Base-by-base conservation (phyloP, 2,113 vertebrate species). In the Marmota flaviventris region DNA sequence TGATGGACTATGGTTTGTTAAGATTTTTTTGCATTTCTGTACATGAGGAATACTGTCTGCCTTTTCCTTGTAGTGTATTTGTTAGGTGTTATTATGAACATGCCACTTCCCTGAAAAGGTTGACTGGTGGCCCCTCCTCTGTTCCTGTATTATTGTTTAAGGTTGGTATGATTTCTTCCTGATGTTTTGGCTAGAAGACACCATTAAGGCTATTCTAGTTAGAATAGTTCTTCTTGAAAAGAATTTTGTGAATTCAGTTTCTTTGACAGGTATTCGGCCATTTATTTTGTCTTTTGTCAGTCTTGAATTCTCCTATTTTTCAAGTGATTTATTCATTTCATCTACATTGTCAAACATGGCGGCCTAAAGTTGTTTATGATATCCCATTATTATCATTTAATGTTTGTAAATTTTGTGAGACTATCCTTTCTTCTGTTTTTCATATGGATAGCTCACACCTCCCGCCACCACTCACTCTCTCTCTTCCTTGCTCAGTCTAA, bases 251-350 rank as follows among this genome's bases (percentile, higher is more conserved):
- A 83, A 67, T 75, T 92, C 42, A 76, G 12, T 63, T 85, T 95
- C 63, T 63, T 83, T 72, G 85, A 91, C 9, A 63, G 29, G 89
- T 76, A 82, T 63, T 89, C 39, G 90, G 73, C 56, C 2, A 72
- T 92, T 91, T 92, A 70, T 84, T 87, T 94, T 18, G 53, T 88
- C 77, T 90, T 82, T 39, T 79, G 18, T 91, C 82, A 83, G n/a
- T 58, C 93, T 90, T 61, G 9, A 61, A 77, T 81, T 72, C 37
- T 91, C 18, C 8, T 78, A 12, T 34, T 94, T 94, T 94, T 90
- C 45, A 84, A 93, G 13, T 34, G 56, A 75, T 42, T 51, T 72
- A 42, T 39, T 39, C 39, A 39, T 39, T 39, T 39, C 39, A 39
- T 73, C 73, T 67, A 25, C 37, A 53, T 58, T 70, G 78, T 73